These are phyloP conservation scores for Acanthisitta chloris DNA, from an alignment of 2,113 vertebrate genomes.

Conservation along the genomic window DNA sequence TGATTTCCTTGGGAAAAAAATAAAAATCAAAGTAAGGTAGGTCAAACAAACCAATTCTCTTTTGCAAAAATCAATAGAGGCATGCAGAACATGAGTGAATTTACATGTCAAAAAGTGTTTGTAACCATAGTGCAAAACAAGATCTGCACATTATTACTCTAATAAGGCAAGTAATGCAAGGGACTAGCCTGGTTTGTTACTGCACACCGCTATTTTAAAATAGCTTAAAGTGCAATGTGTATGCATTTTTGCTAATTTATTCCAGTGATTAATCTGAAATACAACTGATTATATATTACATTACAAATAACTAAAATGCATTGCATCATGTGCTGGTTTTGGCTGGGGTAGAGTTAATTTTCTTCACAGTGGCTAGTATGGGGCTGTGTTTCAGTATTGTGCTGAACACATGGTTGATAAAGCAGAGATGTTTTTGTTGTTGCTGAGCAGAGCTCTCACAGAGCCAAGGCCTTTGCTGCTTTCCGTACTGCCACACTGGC, in stretches of 20 bases:
- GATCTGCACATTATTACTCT: constrained; percentile 63
- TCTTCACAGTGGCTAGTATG: too few relatives aligned
- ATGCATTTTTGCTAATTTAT: constrained; percentile 36
- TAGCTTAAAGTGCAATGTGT: neutral
- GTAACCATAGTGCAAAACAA: constrained; percentile 75
- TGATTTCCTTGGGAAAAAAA: constrained; percentile 79
- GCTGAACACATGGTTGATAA: too few relatives aligned
- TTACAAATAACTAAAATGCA: neutral
- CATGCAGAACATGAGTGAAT: constrained; percentile 70
- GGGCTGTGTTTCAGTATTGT: too few relatives aligned
- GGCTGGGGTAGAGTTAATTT: too few relatives aligned
- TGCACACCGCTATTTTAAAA: constrained; percentile 2
- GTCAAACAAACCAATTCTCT: constrained; percentile 87
- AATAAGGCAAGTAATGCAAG: constrained; percentile 63
- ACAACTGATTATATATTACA: neutral
- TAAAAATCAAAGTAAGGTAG: constrained; percentile 85
- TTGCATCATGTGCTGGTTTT: too few relatives aligned
- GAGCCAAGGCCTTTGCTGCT: too few relatives aligned
- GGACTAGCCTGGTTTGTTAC: constrained; percentile 37
- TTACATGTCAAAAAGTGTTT: constrained; percentile 87
- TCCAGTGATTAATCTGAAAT: constrained; percentile 55
- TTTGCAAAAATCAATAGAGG: constrained; percentile 75
- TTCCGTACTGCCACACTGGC: too few relatives aligned
- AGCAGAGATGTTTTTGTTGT: too few relatives aligned
- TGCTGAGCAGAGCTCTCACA: too few relatives aligned